Percentiles rank a stretch among this genome's conserved stretches.
These are phyloP conservation scores for Epinephelus coioides DNA, from an alignment of 2,797 vertebrate genomes.

Conservation along the genomic window DNA sequence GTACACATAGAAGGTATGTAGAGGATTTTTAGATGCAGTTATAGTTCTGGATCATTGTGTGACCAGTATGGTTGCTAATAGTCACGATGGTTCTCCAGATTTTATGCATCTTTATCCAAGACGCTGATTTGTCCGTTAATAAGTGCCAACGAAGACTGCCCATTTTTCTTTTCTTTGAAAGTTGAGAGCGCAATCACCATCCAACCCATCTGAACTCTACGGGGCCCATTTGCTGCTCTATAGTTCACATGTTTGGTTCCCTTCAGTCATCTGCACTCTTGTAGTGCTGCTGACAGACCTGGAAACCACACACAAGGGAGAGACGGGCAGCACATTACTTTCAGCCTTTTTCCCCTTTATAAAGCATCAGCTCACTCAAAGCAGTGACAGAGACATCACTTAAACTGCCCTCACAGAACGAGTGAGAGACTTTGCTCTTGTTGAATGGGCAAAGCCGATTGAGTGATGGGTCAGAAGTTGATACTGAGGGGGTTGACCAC, in stretches of 20 bases:
- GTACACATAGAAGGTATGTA: no score
- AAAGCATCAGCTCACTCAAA: conserved; percentile 67
- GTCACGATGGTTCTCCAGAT: neutral
- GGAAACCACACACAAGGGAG: conserved; percentile 74
- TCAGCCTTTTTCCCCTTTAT: conserved; percentile 45
- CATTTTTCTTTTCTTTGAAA: neutral
- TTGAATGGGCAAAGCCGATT: conserved; percentile 47
- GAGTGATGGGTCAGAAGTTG: conserved; percentile 71
- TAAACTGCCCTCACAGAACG: conserved; percentile 54
- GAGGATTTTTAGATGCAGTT: no score
- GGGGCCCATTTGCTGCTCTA: conserved; percentile 34
- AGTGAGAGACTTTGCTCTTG: conserved; percentile 32
- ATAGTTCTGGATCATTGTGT: neutral
- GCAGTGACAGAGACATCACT: conserved; percentile 66
- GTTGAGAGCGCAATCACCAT: neutral
- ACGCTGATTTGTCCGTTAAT: neutral
- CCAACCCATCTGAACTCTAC: conserved; percentile 25
- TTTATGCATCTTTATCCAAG: neutral
- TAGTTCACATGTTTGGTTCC: conserved; percentile 62
- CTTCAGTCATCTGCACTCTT: conserved; percentile 70
- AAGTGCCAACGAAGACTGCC: neutral
- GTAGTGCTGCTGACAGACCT: conserved; percentile 70
- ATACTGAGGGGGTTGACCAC: conserved; percentile 41
- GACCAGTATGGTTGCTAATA: neutral
- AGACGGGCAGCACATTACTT: conserved; percentile 53